Evolutionary conservation across 1,140 invertebrate species (phyloP), one percentile per base, ranked within the genome.

Genomic region (Reticulitermes speratus): DNA sequence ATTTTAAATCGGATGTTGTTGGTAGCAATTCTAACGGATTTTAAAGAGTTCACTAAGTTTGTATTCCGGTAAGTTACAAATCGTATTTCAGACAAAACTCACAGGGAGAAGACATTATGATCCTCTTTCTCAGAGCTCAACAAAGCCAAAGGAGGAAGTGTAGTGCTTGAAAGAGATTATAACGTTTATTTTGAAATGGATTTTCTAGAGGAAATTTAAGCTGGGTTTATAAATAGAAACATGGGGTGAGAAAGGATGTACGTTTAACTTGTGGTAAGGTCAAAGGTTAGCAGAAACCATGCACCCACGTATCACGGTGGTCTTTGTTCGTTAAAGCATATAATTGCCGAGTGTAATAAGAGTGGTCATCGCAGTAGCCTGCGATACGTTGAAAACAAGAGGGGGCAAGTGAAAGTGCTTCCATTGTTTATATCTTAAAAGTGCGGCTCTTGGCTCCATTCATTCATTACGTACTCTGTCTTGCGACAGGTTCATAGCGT

Each of bases 141-240:
- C 52, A 55, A 55, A 55, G 19, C 5, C 52, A 55, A 16, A 48
- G 59, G 59, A 65, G 7, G 19, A 23, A 75, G n/a, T 9, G 65
- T 75, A 30, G 25, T 75, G 25, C 6, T 75, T 3, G 25, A 30
- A 75, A 30, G 8, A 75, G 65, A 75, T 30, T 30, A 75, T 2
- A 65, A 30, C 25, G 12, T 16, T 30, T 30, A 75, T 30, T 75
- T 75, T 75, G 65, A 75, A 75, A 75, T 30, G 65, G 65, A 75
- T 75, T 75, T 75, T 75, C 25, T 75, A 75, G 65, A 75, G 25
- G 65, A 75, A n/a, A 75, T 75, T 75, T 75, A 75, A 75, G 25
- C 25, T 75, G 65, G 65, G n/a, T 75, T 75, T 30, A 75, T 75
- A 75, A 75, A 75, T 75, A 75, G 65, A 30, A 75, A 9, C n/a